Conservation (phyloP, 2,113 vertebrate species). For the Barnardius zonarius region DNA sequence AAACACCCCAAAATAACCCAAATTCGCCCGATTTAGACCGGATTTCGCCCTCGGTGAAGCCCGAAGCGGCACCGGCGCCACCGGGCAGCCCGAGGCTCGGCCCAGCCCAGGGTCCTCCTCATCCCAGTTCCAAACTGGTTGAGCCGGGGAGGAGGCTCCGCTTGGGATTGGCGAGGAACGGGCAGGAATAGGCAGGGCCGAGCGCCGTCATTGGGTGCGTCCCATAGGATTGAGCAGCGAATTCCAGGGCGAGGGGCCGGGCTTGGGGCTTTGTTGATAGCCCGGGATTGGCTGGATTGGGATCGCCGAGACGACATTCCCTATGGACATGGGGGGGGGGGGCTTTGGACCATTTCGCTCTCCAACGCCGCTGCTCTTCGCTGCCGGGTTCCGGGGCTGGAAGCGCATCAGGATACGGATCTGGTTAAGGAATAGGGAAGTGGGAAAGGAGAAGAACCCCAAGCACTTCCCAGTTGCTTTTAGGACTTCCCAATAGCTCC, state of each 20-base stretch:
- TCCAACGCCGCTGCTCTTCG: not conserved
- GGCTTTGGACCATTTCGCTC: not conserved
- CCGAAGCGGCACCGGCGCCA: too few species aligned
- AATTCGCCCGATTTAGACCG: not conserved
- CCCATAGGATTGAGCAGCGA: not conserved
- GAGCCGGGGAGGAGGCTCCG: not conserved
- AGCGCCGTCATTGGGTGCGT: not conserved
- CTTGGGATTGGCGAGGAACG: not conserved
- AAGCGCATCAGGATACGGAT: not conserved
- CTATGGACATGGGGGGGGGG: not conserved
- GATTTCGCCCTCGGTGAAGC: not conserved
- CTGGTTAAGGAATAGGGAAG: not conserved
- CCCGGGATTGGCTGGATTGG: not conserved
- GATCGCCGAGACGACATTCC: not conserved
- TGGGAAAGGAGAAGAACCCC: too few species aligned
- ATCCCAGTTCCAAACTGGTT: not conserved
- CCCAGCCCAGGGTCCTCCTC: not conserved
- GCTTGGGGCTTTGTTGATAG: not conserved
- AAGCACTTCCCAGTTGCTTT: not conserved
- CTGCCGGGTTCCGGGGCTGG: not conserved
- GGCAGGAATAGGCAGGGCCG: not conserved
- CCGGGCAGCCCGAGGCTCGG: not conserved
- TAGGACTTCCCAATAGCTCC: not conserved
- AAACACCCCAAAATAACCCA: not conserved
- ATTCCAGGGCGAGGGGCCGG: not conserved